Evolutionary conservation across 2,888 invertebrate genomes (phyloP), one percentile per base, ranked within the genome.

Genomic region (Ephialtes manifestator): DNA sequence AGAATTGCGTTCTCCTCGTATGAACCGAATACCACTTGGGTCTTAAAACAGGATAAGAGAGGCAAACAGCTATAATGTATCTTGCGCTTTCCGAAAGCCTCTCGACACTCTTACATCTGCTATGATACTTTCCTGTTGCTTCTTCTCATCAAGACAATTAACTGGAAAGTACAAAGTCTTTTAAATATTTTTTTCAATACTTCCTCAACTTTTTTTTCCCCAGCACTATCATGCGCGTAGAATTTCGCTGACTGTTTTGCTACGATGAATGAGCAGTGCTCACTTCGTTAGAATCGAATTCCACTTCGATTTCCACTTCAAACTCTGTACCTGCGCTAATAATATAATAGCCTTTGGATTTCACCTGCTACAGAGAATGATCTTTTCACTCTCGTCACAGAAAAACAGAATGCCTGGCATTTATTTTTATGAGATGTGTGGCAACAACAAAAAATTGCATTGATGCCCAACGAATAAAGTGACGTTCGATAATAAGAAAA

Each of bases 91-190:
- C 55, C 53, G n/a, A 74, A 58, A 70, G 75, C 55, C 70, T 63
- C 55, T 35, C 55, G 63, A 51, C 63, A 55, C 75, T 65, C 46
- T n/a, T 24, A 51, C 63, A 28, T 71, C 60, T n/a, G 68, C 51
- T 13, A 63, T 74, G 74, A 75, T 55, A 75, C 68, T 78, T 83
- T 74, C 60, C n/a, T 65, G 74, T 43, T 51, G 46, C 15, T 63
- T 70, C 24, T 55, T 20, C n/a, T 53, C 20, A 48, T 70, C 53
- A 63, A 18, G 46, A 75, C 71, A 79, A 83, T 83, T 80, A 79
- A 83, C 79, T 83, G 83, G 79, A 83, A 83, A 83, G 83, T 75
- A 20, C 20, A 53, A 72, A 13, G 43, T 51, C 31, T 71, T 53
- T 65, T 80, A 20, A 39, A n/a, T 68, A 13, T 67, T 48, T 43